Percentiles rank a stretch among this genome's conserved stretches.
Evolutionary conservation across 2,113 vertebrate species (phyloP).

Genomic region (Megaceryle torquata): DNA sequence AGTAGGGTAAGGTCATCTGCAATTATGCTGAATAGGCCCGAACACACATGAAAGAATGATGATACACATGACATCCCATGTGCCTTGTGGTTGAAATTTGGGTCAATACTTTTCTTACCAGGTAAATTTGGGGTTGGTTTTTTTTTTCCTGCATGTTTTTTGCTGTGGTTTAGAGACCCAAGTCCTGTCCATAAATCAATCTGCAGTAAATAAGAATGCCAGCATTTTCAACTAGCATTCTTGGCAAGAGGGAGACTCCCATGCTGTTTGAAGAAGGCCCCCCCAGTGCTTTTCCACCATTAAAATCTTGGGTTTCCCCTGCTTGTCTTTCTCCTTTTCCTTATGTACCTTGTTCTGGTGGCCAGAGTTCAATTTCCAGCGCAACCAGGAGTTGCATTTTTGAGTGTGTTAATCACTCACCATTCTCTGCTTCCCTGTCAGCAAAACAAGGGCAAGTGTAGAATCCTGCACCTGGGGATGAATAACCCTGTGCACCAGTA

Average conservation of each 20-base stretch:
- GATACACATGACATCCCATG: rapidly evolving
- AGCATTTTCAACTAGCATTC: neutral
- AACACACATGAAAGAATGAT: neutral
- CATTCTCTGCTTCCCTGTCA: neutral
- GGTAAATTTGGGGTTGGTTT: neutral
- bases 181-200: neutral
- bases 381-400: neutral
- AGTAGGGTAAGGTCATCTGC: neutral
- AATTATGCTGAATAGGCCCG: neutral
- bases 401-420: neutral
- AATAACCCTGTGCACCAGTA: no score
- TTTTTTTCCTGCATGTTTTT: neutral
- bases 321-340: neutral
- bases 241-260: neutral
- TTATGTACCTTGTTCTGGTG: neutral
- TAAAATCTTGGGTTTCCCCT: neutral
- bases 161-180: neutral
- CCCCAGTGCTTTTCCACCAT: neutral
- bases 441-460: neutral
- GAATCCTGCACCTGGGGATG: no score
- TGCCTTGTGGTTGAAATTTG: neutral
- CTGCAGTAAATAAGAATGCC: neutral
- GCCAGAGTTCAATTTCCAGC: neutral
- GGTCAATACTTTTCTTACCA: neutral
- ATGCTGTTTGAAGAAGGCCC: neutral